phyloP scores from a whole-genome alignment of 2,888 invertebrate species.

The Agrochola litura region DNA sequence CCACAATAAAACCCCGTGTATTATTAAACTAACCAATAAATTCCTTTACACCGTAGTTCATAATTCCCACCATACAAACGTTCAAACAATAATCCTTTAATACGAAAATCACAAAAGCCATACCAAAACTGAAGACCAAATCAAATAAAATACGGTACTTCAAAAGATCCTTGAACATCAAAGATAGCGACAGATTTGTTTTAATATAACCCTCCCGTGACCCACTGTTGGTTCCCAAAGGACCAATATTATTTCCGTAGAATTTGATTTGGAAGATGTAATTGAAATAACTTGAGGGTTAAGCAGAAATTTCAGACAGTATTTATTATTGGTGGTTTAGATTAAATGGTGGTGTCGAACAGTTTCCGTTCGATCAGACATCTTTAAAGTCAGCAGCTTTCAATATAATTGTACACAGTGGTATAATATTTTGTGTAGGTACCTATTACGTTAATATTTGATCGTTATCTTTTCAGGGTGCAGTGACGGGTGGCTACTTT shows the following conservation, averaged over 20 bases:
- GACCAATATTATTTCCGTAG: conserved; percentile 58
- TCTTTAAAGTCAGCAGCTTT: conserved; percentile 16
- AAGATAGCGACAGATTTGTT: conserved; percentile 56
- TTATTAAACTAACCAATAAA: not conserved
- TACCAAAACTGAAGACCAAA: conserved; percentile 14
- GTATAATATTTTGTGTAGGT: not conserved
- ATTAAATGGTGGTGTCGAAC: conserved; percentile 29
- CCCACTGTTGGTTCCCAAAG: conserved; percentile 34
- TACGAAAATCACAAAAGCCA: conserved; percentile 8
- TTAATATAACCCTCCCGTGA: conserved; percentile 52
- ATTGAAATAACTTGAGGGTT: conserved; percentile 60
- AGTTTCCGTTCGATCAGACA: conserved; percentile 8
- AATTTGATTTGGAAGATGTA: conserved; percentile 58
- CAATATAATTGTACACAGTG: not conserved
- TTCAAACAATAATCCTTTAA: conserved; percentile 22
- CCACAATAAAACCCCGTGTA: not conserved
- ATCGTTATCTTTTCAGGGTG: no score
- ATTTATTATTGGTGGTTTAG: conserved; percentile 43
- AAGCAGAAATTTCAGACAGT: conserved; percentile 33
- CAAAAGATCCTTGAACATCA: conserved; percentile 26
- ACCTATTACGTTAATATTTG: not conserved
- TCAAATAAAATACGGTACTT: conserved; percentile 51
- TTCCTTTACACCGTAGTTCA: not conserved
- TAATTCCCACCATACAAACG: not conserved
- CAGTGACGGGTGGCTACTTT: no score